Base-by-base conservation (phyloP, 1,140 invertebrate genomes). In the Zophobas morio region DNA sequence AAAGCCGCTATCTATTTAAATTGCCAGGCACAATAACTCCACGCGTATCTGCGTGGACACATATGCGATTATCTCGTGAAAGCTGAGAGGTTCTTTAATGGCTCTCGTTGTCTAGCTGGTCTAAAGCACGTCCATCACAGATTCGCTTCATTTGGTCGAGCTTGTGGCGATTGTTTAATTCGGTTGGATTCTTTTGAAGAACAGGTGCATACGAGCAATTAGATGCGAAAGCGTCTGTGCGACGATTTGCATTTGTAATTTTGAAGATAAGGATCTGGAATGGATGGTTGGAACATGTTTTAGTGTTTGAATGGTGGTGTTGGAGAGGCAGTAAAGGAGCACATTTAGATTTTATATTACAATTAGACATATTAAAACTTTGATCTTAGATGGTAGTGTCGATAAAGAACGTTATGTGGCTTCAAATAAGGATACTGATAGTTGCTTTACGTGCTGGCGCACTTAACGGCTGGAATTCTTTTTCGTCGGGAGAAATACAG, bases 181-280 rank as follows among this genome's bases (percentile, higher is more conserved):
- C 42, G 42, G 42, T 46, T 46, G 3, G 35, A 39, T 36, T 60
- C 35, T 35, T 35, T 57, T 20, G 6, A 34, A 35, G 32, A 60
- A 60, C 56, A 60, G 56, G 35, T 60, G 56, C 35, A 60, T 36
- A 60, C n/a, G n/a, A 20, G 46, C 70, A 72, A 72, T 72, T 72
- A 72, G 70, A 72, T 72, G 51, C 70, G 46, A 72, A 53, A 72
- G 70, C 70, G 70, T 72, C 70, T 72, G 42, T 72, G 70, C 47
- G 37, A 72, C 70, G 51, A 72, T 72, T 72, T 72, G 70, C 70
- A 72, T 72, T 72, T 72, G 70, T 72, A 72, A 72, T 72, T 72
- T 72, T 49, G 8, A 51, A 49, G 70, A 72, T 72, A 72, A 49
- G 46, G 6, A 72, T 72, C 70, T 51, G 70, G 46, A 37, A 39